A percentile compares a stretch with the other conserved stretches of the same genome.
phyloP scores from a whole-genome alignment of 1,140 invertebrate genomes.

The Aphelinus certus region DNA sequence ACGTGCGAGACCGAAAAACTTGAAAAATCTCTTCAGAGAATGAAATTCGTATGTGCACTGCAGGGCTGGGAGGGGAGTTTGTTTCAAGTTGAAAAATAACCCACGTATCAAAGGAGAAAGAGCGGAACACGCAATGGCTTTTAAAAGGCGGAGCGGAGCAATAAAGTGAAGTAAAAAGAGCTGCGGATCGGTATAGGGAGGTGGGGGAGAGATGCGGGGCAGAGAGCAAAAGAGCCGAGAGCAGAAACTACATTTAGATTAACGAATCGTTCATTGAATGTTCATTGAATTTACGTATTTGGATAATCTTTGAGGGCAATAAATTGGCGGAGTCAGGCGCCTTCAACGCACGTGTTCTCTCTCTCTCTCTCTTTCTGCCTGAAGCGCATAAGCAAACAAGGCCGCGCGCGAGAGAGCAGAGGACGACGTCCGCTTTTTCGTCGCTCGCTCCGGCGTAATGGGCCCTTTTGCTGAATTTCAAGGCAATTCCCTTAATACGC shows the following conservation, averaged over 20 bases:
- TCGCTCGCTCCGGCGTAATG: slow-evolving; percentile 34
- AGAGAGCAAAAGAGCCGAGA: slow-evolving; percentile 13
- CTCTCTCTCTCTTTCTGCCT: background rate
- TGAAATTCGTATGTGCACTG: background rate
- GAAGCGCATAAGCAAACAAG: slow-evolving; percentile 20
- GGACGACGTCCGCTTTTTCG: slow-evolving; percentile 28
- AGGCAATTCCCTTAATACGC: slow-evolving; percentile 44
- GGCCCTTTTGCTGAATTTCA: slow-evolving; percentile 42
- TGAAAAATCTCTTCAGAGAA: slow-evolving; percentile 1
- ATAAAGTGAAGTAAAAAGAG: background rate
- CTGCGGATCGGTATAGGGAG: slow-evolving; percentile 1
- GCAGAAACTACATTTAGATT: slow-evolving; percentile 39
- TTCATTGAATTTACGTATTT: slow-evolving; percentile 43
- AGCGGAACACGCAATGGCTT: slow-evolving; percentile 26
- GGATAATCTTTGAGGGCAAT: slow-evolving; percentile 41
- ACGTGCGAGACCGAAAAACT: background rate
- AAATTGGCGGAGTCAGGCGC: slow-evolving; percentile 39
- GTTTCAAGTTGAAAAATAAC: background rate
- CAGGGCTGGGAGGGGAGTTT: background rate
- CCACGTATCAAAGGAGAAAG: slow-evolving; percentile 4
- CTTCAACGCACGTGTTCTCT: slow-evolving; percentile 7
- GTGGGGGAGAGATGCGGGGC: slow-evolving; percentile 2
- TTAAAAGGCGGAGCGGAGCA: slow-evolving; percentile 13
- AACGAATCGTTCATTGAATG: slow-evolving; percentile 36
- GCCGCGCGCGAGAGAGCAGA: background rate